Evolutionary conservation across 2,797 vertebrate genomes (phyloP).

Genomic region (Spatula clypeata): DNA sequence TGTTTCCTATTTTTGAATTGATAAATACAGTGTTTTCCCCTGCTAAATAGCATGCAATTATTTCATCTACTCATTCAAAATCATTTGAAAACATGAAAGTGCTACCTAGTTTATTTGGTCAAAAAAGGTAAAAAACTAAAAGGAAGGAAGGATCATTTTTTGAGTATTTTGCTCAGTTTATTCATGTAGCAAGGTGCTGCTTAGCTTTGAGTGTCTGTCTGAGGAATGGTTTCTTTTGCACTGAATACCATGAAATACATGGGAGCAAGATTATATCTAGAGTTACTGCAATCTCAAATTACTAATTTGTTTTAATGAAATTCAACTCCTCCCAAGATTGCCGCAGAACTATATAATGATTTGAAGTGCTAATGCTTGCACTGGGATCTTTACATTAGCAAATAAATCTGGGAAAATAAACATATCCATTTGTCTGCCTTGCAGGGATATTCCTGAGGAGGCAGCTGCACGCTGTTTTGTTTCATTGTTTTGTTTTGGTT

Average conservation of each 20-base stretch:
- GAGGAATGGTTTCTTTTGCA: background rate
- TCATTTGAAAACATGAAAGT: background rate
- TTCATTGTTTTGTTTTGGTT: slow-evolving; percentile 46
- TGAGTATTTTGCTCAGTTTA: background rate
- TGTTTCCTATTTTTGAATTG: background rate
- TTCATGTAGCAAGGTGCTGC: background rate
- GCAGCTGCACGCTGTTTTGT: slow-evolving; percentile 43
- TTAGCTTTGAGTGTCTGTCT: background rate
- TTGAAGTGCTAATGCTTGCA: slow-evolving; percentile 45
- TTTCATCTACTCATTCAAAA: background rate
- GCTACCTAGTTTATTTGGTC: background rate
- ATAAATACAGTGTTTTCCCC: background rate
- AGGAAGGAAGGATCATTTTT: background rate
- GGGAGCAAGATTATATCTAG: background rate
- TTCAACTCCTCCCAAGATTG: slow-evolving; percentile 26
- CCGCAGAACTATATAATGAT: slow-evolving; percentile 13
- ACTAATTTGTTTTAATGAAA: slow-evolving; percentile 43
- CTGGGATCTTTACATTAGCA: slow-evolving; percentile 59
- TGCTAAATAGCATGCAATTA: background rate
- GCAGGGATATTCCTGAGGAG: slow-evolving; percentile 70
- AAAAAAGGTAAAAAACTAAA: background rate
- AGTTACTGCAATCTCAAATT: background rate
- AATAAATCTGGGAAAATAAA: slow-evolving; percentile 66
- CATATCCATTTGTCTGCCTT: slow-evolving; percentile 61
- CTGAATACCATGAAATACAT: background rate